Evolutionary conservation across 1,140 invertebrate genomes (phyloP).

Genomic region (Cotesia typhae): DNA sequence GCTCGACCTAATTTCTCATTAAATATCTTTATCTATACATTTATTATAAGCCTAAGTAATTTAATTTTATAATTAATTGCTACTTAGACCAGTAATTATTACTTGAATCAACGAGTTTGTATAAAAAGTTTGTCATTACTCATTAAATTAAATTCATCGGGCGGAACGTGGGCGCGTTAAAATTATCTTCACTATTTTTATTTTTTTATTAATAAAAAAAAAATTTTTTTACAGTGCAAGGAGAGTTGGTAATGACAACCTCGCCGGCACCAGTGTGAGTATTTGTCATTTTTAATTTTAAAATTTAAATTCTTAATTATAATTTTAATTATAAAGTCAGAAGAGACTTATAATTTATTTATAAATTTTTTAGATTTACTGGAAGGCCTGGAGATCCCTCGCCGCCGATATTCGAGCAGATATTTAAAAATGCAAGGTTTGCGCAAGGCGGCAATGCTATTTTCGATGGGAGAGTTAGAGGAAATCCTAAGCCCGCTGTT

Average conservation of each 20-base stretch:
- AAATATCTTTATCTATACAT: background rate
- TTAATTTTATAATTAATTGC: constrained; percentile 28
- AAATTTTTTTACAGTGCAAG: constrained; percentile 57
- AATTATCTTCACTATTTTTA: background rate
- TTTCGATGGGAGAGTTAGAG: constrained; percentile 90
- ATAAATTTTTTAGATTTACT: constrained; percentile 50
- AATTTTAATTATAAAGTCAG: background rate
- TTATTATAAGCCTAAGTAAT: constrained; percentile 1
- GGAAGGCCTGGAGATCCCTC: constrained; percentile 74
- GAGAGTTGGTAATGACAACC: constrained; percentile 62
- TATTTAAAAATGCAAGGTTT: constrained; percentile 92
- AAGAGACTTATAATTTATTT: background rate
- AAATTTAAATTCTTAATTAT: too few species aligned
- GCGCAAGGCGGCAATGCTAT: constrained; percentile 91
- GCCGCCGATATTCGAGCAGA: constrained; percentile 91
- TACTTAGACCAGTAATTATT: background rate
- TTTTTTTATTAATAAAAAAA: background rate
- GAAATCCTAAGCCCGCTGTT: constrained; percentile 92
- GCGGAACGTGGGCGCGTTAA: constrained; percentile 23
- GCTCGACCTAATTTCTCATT: constrained; percentile 17
- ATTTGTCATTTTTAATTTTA: constrained; percentile 30
- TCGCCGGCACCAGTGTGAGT: constrained; percentile 63
- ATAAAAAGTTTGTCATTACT: constrained; percentile 14
- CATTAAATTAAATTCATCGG: background rate
- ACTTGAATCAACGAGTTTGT: background rate